Base-by-base conservation (phyloP, 2,888 invertebrate genomes). In the Cistogaster globosa region DNA sequence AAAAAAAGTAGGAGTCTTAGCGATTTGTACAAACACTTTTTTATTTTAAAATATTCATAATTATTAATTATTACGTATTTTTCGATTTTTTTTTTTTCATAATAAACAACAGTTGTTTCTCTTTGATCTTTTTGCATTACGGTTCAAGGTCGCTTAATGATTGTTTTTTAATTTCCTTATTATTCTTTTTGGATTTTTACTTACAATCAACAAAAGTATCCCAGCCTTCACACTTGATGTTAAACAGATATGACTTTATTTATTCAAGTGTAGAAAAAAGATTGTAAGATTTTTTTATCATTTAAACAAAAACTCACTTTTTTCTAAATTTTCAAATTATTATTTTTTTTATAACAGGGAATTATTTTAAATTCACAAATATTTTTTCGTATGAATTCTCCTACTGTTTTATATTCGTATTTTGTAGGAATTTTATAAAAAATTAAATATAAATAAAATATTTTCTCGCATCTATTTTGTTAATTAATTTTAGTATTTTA, bases 71-170 rank as follows among this genome's bases (percentile, higher is more conserved):
- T 48, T 48, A 42, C 2, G 3, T 14, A 12, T 7, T 42, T 14
- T 1, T 48, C 12, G 45, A 16, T n/a, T 48, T 48, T 14, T 16
- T 14, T n/a, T 48, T 14, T 16, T 14, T n/a, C 1, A 14, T 48
- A 16, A 16, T 57, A 45, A 32, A 3, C n/a, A 57, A 26, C 38
- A 58, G 36, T 38, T 58, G 18, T 36, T 32, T 67, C 48, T 48
- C 55, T 36, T 36, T 16, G 32, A 4, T 58, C 5, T 45, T 45
- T 55, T 58, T 51, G 51, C 26, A 8, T 22, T 26, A 8, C 16
- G 60, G 74, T 78, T 78, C 78, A 85, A 78, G 78, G 74, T 67
- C 78, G 82, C 78, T 85, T 20, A 58, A 36, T 45, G 1, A 48
- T 5, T 51, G 55, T 53, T 5, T 48, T 51, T 18, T 9, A 11